Conservation (phyloP, 2,113 vertebrate genomes). For the Trachemys scripta region DNA sequence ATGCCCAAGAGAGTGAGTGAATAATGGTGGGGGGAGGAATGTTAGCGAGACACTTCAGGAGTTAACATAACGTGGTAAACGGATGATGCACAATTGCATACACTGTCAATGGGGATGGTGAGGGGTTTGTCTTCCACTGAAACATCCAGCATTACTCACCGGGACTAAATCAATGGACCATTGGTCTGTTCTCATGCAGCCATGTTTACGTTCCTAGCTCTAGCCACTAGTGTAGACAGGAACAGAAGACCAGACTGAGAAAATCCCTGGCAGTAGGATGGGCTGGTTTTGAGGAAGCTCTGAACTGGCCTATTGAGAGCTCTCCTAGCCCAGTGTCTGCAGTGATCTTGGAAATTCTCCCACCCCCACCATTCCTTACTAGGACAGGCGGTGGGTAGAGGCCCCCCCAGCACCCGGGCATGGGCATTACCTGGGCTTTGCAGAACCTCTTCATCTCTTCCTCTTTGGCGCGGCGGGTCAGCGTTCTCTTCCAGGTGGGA, state of each 20-base stretch:
- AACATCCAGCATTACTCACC: neutral
- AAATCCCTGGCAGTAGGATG: neutral
- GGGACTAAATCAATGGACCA: neutral
- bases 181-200: neutral
- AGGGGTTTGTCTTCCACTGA: neutral
- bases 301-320: neutral
- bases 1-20: neutral
- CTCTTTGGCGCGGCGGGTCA: constrained; percentile 85
- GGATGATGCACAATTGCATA: neutral
- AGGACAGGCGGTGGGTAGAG: neutral
- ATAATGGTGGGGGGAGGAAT: neutral
- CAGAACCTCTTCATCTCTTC: constrained; percentile 88
- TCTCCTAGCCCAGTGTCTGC: too few species aligned
- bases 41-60: neutral
- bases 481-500: constrained; percentile 82
- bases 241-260: neutral
- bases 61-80: neutral
- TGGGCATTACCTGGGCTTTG: constrained; percentile 87
- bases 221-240: neutral
- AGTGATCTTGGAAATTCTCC: neutral
- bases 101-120: too few species aligned
- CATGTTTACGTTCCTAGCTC: neutral
- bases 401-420: too few species aligned
- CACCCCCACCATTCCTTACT: neutral
- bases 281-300: neutral